Conservation (phyloP, 2,797 vertebrate genomes). For the Otolemur crassicaudatus region DNA sequence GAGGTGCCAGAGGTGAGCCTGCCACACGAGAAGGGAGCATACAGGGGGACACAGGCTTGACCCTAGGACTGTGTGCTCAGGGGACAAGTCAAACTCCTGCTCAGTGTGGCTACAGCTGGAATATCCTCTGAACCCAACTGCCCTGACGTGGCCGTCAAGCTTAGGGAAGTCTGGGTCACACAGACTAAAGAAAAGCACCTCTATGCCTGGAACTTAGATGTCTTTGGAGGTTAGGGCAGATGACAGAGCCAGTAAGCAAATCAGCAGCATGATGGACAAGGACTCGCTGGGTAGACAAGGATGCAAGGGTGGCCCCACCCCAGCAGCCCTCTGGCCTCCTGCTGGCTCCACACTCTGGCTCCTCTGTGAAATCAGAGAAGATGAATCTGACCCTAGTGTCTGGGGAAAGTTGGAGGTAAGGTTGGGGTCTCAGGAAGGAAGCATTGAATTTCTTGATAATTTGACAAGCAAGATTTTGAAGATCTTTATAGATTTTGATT, state of each 20-base stretch:
- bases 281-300: rapidly evolving
- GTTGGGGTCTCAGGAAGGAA: background rate
- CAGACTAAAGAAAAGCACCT: background rate
- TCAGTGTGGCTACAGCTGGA: background rate
- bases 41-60: rapidly evolving
- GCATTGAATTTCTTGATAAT: background rate
- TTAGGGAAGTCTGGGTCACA: background rate
- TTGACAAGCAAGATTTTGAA: background rate
- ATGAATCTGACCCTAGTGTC: background rate
- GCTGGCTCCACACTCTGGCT: background rate
- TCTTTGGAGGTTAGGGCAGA: rapidly evolving
- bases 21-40: rapidly evolving
- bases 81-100: background rate
- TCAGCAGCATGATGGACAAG: background rate
- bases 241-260: background rate
- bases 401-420: rapidly evolving
- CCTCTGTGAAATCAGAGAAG: background rate
- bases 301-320: background rate
- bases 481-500: no score
- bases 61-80: rapidly evolving
- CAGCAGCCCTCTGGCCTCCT: background rate
- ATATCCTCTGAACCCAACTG: background rate
- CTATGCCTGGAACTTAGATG: background rate
- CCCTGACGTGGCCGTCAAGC: rapidly evolving
- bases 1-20: rapidly evolving